Conservation (phyloP, 2,888 invertebrate genomes). For the Thymelicus sylvestris region DNA sequence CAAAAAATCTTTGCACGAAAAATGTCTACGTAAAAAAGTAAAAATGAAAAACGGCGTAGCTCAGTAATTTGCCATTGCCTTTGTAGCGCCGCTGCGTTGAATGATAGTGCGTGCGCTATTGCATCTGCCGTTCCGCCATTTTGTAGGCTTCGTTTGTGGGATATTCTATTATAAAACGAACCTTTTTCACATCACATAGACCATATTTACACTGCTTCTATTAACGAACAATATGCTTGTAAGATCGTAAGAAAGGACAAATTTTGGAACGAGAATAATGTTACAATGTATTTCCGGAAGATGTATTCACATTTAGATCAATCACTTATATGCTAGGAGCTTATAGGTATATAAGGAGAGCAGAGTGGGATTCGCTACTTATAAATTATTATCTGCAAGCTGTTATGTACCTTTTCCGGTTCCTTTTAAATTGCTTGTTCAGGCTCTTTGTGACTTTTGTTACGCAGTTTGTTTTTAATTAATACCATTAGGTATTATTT, state of each 20-base stretch:
- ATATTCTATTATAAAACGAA: slow-evolving; percentile 20
- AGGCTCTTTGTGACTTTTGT: too few relatives aligned
- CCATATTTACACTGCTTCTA: background rate
- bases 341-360: too few relatives aligned
- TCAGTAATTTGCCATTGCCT: slow-evolving; percentile 28
- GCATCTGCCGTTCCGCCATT: slow-evolving; percentile 34
- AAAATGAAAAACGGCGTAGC: slow-evolving; percentile 31
- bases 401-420: too few relatives aligned
- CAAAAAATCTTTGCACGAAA: slow-evolving; percentile 4
- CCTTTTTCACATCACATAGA: background rate
- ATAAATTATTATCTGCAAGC: too few relatives aligned
- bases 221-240: background rate
- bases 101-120: slow-evolving; percentile 34
- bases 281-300: too few relatives aligned
- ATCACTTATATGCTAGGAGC: too few relatives aligned
- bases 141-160: slow-evolving; percentile 34
- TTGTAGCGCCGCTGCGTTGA: slow-evolving; percentile 27
- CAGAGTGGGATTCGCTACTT: too few relatives aligned
- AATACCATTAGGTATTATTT: too few relatives aligned
- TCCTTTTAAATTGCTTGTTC: too few relatives aligned
- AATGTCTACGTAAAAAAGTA: slow-evolving; percentile 29
- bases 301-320: too few relatives aligned
- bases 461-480: too few relatives aligned
- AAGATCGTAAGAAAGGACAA: background rate
- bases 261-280: background rate